phyloP scores from a whole-genome alignment of 2,113 vertebrate genomes.

The Leiothrix lutea region DNA sequence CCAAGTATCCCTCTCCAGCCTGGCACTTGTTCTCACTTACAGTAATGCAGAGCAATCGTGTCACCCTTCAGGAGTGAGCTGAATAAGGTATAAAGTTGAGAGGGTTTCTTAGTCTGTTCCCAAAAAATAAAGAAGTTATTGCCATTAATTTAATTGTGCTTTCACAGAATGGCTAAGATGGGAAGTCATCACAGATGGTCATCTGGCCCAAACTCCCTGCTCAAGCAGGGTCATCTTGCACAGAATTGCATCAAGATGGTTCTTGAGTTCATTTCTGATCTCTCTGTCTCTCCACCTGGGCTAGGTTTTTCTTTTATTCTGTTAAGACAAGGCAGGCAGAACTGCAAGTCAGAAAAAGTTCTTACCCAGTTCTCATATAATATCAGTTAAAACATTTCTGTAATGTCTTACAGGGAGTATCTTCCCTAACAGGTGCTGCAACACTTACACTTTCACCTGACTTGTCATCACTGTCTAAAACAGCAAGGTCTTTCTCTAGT shows the following conservation, averaged over 20 bases:
- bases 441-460: background rate
- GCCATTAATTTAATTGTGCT: background rate
- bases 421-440: background rate
- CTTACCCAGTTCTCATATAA: background rate
- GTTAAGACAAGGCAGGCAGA: background rate
- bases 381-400: fast-evolving
- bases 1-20: background rate
- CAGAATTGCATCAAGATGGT: background rate
- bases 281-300: background rate
- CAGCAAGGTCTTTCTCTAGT: background rate
- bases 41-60: background rate
- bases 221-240: background rate
- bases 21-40: background rate
- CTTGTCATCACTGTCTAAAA: background rate
- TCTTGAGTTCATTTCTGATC: background rate
- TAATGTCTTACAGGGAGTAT: fast-evolving
- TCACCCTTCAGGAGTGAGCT: background rate
- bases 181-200: background rate
- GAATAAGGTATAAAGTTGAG: background rate
- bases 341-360: background rate
- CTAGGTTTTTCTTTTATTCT: background rate
- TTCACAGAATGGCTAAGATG: background rate
- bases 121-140: background rate
- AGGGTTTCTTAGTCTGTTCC: background rate
- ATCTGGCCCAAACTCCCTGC: background rate